Base-by-base conservation (phyloP, 92 coral and sea anemone genomes). In the Phymanthus crucifer region DNA sequence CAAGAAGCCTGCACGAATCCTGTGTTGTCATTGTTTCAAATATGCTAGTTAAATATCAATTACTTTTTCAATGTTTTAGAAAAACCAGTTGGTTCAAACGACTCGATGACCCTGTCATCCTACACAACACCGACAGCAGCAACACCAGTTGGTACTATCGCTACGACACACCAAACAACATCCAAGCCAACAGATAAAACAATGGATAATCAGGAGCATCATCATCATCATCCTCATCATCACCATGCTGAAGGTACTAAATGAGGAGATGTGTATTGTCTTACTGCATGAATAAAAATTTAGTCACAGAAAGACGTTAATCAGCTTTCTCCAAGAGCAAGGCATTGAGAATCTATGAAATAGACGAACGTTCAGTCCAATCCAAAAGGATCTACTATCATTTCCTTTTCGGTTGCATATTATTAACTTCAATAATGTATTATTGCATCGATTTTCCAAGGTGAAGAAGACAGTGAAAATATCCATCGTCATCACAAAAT, bases 151-250 rank as follows among this genome's bases (percentile, higher is more conserved):
- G 38, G 69, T 0, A 64, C 23, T 33, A 50, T 38, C 19, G 72
- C 56, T 77, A 26, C 74, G 5, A n/a, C 66, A 77, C 83, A 68
- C 24, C 61, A 16, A 64, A 5, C 72, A 26, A 61, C 58, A 19
- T 4, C 40, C 31, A 64, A 54, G 21, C 27, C 70, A 75, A 54
- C 71, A 21, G n/a, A 65, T 48, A 64, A 54, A 33, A 40, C 70
- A 75, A 54, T 52, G 34, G n/a, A 65, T 14, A 29, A 74, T 61
- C 17, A 61, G 16, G 65, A 74, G n/a, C 19, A 76, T 24, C 80
- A 52, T 36, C 80, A 36, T 3, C 18, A 76, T 14, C 70, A 74
- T 31, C 78, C 52, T 58, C 54, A 66, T 7, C 73, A 66, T 36
- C 24, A 78, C 0, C 33, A 29, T 24, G 17, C 26, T 61, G 34